These are phyloP conservation scores for Megaceryle maxima DNA, from an alignment of 2,113 vertebrate genomes.

Conservation along the genomic window DNA sequence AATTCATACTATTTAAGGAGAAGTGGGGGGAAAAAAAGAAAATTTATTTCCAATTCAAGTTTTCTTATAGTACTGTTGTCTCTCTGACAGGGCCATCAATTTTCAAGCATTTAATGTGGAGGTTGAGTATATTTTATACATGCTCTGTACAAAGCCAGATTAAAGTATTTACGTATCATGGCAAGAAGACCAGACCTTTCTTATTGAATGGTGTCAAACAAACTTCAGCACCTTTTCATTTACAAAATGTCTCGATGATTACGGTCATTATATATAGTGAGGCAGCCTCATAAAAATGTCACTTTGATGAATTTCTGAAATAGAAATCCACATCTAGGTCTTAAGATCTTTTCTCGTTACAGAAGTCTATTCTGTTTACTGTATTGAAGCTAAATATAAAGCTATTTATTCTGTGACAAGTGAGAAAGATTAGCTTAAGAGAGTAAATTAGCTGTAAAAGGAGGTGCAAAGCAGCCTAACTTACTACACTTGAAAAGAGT, in stretches of 20 bases:
- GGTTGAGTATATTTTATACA: background rate
- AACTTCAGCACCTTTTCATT: constrained; percentile 40
- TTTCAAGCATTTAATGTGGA: constrained; percentile 8
- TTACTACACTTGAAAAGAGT: background rate
- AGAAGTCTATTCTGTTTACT: constrained; percentile 8
- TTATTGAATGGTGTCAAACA: constrained; percentile 44
- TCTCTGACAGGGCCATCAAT: constrained; percentile 11
- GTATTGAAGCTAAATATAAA: background rate
- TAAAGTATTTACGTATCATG: constrained; percentile 47
- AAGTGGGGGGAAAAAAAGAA: background rate
- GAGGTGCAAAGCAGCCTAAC: background rate
- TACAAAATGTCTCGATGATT: constrained; percentile 39
- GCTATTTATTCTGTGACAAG: background rate
- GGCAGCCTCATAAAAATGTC: constrained; percentile 34
- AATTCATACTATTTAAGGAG: background rate
- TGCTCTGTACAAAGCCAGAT: constrained; percentile 1
- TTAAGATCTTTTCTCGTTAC: background rate
- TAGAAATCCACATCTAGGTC: background rate
- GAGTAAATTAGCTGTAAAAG: background rate
- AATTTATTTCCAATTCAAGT: constrained; percentile 11
- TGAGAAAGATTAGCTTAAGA: background rate
- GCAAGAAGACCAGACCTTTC: constrained; percentile 49
- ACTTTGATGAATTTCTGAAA: constrained; percentile 22
- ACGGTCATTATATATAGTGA: background rate
- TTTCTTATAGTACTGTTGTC: background rate